These are phyloP conservation scores for Pungitius pungitius DNA, from an alignment of 2,113 vertebrate genomes.

Conservation along the genomic window DNA sequence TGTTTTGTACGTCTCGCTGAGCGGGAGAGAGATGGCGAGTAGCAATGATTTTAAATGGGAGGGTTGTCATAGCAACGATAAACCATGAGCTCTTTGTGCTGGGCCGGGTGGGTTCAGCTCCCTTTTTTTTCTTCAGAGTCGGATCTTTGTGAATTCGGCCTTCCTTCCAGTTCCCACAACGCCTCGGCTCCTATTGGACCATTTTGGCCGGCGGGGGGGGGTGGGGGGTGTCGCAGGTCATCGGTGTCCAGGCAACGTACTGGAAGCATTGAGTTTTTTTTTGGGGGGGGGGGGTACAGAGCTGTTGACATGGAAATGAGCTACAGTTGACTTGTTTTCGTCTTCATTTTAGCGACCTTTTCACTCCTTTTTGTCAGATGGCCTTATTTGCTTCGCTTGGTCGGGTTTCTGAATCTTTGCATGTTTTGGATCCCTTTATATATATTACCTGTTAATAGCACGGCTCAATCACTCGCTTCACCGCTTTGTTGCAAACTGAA, in stretches of 20 bases:
- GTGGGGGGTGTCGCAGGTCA: slow-evolving; percentile 48
- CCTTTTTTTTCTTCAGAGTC: slow-evolving; percentile 43
- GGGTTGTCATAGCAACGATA: slow-evolving; percentile 24
- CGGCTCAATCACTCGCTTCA: background rate
- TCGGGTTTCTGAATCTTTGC: background rate
- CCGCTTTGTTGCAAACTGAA: background rate
- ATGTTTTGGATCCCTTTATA: background rate
- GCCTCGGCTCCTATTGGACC: slow-evolving; percentile 40
- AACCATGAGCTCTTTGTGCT: slow-evolving; percentile 21
- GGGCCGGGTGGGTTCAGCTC: slow-evolving; percentile 26
- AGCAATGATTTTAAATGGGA: no score
- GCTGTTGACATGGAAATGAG: slow-evolving; percentile 67
- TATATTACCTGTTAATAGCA: background rate
- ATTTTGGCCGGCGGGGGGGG: no score
- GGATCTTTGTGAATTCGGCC: slow-evolving; percentile 35
- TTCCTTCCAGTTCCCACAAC: slow-evolving; percentile 58
- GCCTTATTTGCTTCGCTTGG: background rate
- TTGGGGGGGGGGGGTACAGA: slow-evolving; percentile 12
- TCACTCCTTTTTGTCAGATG: background rate
- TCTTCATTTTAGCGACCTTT: background rate
- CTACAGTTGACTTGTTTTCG: slow-evolving; percentile 14
- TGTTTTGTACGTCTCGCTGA: no score
- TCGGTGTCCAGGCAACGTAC: slow-evolving; percentile 58
- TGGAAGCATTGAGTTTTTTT: slow-evolving; percentile 35
- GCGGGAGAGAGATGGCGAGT: no score